Percentiles rank a stretch among this genome's conserved stretches.
These are phyloP conservation scores for Sycophila sp. DNA, from an alignment of 1,140 invertebrate species.

Conservation along the genomic window DNA sequence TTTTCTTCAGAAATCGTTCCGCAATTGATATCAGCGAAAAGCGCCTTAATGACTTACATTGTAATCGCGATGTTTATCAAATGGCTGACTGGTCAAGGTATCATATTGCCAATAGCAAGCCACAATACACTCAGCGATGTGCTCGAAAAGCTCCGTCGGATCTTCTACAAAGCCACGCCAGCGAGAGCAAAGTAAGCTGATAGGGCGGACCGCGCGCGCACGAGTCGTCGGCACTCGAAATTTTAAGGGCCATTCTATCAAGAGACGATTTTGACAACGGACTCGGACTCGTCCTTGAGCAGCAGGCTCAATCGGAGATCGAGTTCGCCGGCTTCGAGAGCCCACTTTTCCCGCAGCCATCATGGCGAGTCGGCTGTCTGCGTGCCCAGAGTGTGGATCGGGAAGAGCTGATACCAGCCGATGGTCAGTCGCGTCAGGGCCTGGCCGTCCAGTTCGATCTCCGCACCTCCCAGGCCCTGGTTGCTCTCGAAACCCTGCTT, in stretches of 20 bases:
- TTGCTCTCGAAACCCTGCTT: conserved; percentile 89
- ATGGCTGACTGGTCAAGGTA: too few relatives aligned
- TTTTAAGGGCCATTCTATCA: conserved; percentile 50
- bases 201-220: too few relatives aligned
- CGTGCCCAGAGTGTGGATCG: conserved; percentile 76
- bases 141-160: too few relatives aligned
- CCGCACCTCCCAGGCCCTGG: conserved; percentile 85
- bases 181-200: not conserved
- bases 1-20: too few relatives aligned
- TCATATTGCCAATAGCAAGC: conserved; percentile 29
- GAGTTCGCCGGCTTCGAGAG: conserved; percentile 63
- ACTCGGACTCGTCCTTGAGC: conserved; percentile 60
- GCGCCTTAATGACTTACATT: too few relatives aligned
- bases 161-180: too few relatives aligned
- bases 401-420: conserved; percentile 91
- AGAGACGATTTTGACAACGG: conserved; percentile 62
- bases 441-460: conserved; percentile 83
- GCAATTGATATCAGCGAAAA: too few relatives aligned
- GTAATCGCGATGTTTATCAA: too few relatives aligned
- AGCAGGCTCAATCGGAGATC: conserved; percentile 61
- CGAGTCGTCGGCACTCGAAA: too few relatives aligned
- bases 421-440: conserved; percentile 80
- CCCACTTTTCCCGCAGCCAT: conserved; percentile 68
- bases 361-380: conserved; percentile 79
- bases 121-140: conserved; percentile 15